Evolutionary conservation across 1,140 invertebrate species (phyloP).

Genomic region (Hycleus phaleratus): DNA sequence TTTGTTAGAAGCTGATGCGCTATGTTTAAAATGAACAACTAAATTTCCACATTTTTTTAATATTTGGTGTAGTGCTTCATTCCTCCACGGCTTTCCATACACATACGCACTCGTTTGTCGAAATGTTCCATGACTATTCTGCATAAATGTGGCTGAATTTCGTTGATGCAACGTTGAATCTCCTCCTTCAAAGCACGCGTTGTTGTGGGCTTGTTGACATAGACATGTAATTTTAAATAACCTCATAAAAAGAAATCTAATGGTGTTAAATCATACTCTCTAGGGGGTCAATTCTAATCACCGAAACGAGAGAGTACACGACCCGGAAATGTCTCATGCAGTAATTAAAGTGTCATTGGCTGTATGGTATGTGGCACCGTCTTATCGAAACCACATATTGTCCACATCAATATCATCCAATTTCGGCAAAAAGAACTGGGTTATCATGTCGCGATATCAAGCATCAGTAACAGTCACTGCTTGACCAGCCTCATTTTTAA

Average conservation of each 20-base stretch:
- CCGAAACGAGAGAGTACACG: slow-evolving; percentile 38
- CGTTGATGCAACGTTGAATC: not conserved
- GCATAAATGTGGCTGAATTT: not conserved
- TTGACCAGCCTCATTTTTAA: slow-evolving; percentile 14
- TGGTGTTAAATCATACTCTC: slow-evolving; percentile 39
- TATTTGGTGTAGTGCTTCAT: not conserved
- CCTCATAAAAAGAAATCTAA: slow-evolving; percentile 41
- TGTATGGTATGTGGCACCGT: slow-evolving; percentile 24
- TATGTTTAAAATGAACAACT: not conserved
- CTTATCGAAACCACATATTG: slow-evolving; percentile 20
- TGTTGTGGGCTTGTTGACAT: not conserved
- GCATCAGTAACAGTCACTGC: slow-evolving; percentile 15
- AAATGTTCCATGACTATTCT: not conserved
- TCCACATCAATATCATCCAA: slow-evolving; percentile 13
- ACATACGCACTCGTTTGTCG: not conserved
- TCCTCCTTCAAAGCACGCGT: not conserved
- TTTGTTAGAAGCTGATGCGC: not conserved
- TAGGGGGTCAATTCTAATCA: slow-evolving; percentile 36
- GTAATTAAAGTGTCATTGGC: slow-evolving; percentile 13
- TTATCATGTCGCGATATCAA: slow-evolving; percentile 13
- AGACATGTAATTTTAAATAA: slow-evolving; percentile 25
- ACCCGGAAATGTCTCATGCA: slow-evolving; percentile 29
- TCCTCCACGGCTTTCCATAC: not conserved
- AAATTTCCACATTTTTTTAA: not conserved
- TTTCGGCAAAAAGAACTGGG: slow-evolving; percentile 14